Base-by-base conservation (phyloP, 2,113 vertebrate genomes). In the Aegithalos caudatus region DNA sequence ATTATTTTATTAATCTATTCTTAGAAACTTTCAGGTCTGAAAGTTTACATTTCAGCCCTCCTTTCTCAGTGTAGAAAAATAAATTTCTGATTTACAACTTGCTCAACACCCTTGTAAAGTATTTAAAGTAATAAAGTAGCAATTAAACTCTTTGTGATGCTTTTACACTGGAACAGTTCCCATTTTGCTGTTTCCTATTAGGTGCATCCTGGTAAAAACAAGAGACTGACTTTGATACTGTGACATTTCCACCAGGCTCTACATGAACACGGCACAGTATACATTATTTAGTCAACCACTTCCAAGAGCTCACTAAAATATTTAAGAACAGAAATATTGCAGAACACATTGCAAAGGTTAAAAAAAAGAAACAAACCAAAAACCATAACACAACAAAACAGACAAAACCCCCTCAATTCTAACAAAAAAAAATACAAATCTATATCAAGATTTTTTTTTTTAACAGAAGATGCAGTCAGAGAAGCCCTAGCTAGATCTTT, bases 261-360 rank as follows among this genome's bases (percentile, higher is more conserved):
- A 29, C 0, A 1, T 33, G 16, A 40, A 67, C 57, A 50, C 0
- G 0, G 3, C 24, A 27, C 24, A 48, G 3, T 17, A 85, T 48
- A 25, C 15, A 65, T 76, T 65, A 77, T 66, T 81, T 66, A 81
- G 23, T 22, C 40, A 82, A 53, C 20, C 4, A 11, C 27, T 71
- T 88, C 35, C 22, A 88, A 71, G 25, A 71, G 31, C 29, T 70
- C 48, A 22, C n/a, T 79, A 37, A 92, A 85, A 74, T 82, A 92
- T 50, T 82, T 79, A 82, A 22, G 12, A 88, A n/a, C 6, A 79
- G 38, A 71, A 74, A 62, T 53, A 77, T 7, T 81, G 31, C 11
- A 60, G 18, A 71, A 48, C 11, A 65, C 12, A 31, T 19, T 22
- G 6, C 9, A 85, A 70, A 74, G 19, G 23, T 48, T 35, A 64